Base-by-base conservation (phyloP, 2,797 vertebrate genomes). In the Garrulus glandarius region DNA sequence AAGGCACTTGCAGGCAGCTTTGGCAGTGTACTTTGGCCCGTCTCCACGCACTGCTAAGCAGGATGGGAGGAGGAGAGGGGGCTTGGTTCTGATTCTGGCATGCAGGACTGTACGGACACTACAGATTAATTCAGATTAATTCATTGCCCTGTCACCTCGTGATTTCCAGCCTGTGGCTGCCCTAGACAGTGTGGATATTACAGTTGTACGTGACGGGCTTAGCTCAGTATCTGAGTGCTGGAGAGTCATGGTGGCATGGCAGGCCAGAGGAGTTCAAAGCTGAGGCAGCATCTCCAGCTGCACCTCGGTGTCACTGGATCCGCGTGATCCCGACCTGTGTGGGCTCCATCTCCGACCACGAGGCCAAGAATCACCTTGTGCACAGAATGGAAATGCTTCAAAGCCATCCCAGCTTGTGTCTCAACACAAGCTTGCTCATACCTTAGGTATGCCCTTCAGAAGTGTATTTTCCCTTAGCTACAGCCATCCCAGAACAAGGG, bases 401-500 rank as follows among this genome's bases (percentile, higher is more conserved):
- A 24, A 29, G 50, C 37, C 61, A 41, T 8, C 46, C 29, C 24
- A 39, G 59, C 30, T 65, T 29, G 15, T n/a, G 56, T 64, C 84
- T 64, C 77, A 34, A 24, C 37, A 41, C 6, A 22, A 49, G n/a
- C 20, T 50, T 17, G 24, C 79, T 76, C 67, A 39, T 23, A 13
- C 30, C 20, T 88, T 20, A 61, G 37, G 64, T 27, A 21, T 59
- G 69, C 32, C 14, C 39, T 92, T 36, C 23, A 11, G 57, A 92
- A 93, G 79, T 92, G 59, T 7, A 61, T 93, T 95, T 76, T 55
- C 36, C 68, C 68, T 9, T 36, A 41, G 64, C 9, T 34, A 6
- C 50, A 93, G 27, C 85, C 91, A 75, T 63, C 44, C 69, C 41
- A 90, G 90, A 94, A 94, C 85, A 94, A 93, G 71, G 61, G 61